Base-by-base conservation (phyloP, 2,113 vertebrate genomes). In the Puffinus mauretanicus region DNA sequence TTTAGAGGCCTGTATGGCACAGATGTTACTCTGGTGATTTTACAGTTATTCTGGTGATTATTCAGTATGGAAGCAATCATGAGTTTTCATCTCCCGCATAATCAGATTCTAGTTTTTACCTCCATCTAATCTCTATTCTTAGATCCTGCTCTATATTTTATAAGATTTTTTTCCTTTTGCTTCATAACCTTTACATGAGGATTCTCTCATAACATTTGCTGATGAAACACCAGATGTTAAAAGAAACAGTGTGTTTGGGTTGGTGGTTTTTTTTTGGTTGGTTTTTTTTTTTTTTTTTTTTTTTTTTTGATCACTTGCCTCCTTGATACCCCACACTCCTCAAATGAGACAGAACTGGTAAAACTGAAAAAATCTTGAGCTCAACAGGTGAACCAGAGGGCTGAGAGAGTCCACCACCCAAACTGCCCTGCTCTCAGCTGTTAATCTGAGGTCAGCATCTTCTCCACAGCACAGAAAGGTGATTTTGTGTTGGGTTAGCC, bases 11-110 rank as follows among this genome's bases (percentile, higher is more conserved):
- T 88, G 30, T 62, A 65, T 38, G 79, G 62, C 67, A 84, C 69
- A 93, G 86, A 95, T 88, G 64, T 81, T 91, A 67, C 66, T 69
- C 58, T 82, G 58, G n/a, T 82, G 81, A 93, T 94, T 93, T 95
- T 85, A 80, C 42, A 82, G n/a, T 85, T 85, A 40, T 82, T 79
- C 36, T 87, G 36, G 17, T 87, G 58, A 72, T 64, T 82, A 70
- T 87, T 95, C 49, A 66, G 38, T 69, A 51, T 82, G 62, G 81
- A 94, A 94, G 15, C 40, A 82, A 42, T 77, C 21, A n/a, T 34
- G 46, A n/a, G 42, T 94, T 94, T 89, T 72, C 70, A 85, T 75
- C 81, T 77, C 40, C 29, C 44, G n/a, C 77, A 55, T 47, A 69
- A 70, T 16, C 38, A 62, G 82, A 73, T 77, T 91, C 25, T 2